Base-by-base conservation (phyloP, 1,140 invertebrate species). In the Cyclargus thomasi region DNA sequence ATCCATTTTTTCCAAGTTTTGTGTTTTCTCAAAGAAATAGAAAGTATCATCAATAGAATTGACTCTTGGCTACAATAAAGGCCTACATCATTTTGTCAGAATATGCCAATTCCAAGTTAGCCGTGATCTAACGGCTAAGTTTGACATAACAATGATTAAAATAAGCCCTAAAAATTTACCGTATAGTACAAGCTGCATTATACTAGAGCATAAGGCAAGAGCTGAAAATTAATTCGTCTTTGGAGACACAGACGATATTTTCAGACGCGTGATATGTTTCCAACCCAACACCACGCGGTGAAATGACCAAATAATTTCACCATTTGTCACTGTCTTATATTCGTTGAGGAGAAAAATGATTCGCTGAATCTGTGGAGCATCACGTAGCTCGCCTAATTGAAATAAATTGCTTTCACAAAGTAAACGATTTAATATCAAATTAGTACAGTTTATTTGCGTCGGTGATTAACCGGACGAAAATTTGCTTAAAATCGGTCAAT, bases 301-400 rank as follows among this genome's bases (percentile, higher is more conserved):
- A 78, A 82, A 76, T 80, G 79, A 83, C 78, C 76, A 77, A 78
- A 85, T 85, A 82, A 83, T 83, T 81, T 75, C 68, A 73, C 79
- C 80, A 74, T 85, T 85, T 81, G 79, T 85, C 83, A 85, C 83
- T 74, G 81, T 85, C 83, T 82, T 75, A 74, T 72, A 73, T 77
- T 76, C 75, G 73, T 76, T 22, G 55, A 74, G 73, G 77, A 83
- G 81, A 85, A 83, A 83, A 85, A 85, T 85, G 81, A 85, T 83
- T 83, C 83, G 82, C 73, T 81, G 79, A 80, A 81, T 85, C 83
- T 83, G 81, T 78, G 79, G 71, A 69, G 74, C 78, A 18, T 78
- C 80, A 74, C 76, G 77, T 81, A 76, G 72, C 70, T 76, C 75
- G 82, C 81, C 83, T 85, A 85, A 85, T 85, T 85, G 83, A 85